Conservation (phyloP, 2,113 vertebrate genomes). For the Cryptotis parvus region DNA sequence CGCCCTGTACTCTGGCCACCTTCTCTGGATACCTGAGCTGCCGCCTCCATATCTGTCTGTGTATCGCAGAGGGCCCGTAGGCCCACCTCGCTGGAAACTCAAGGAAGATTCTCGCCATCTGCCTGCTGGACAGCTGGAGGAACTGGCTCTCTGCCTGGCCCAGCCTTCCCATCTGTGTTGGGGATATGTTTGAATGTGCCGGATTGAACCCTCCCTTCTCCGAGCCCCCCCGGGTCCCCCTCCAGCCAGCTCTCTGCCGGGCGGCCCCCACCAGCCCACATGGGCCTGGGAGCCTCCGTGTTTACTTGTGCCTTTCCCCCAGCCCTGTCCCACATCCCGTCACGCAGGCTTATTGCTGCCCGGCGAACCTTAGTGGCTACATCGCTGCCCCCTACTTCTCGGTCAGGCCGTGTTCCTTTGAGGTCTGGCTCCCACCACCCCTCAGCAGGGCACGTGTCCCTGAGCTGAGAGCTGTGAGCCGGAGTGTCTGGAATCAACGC, state of each 20-base stretch:
- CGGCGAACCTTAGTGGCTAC: conserved; percentile 77
- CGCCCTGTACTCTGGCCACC: conserved; percentile 80
- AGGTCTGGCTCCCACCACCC: background rate
- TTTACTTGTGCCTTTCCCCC: conserved; percentile 88
- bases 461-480: background rate
- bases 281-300: conserved; percentile 79
- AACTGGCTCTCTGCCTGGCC: conserved; percentile 80
- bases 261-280: conserved; percentile 65
- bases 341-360: conserved; percentile 80
- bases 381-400: conserved; percentile 47
- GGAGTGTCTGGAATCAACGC: background rate
- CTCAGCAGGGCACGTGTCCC: background rate
- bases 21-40: conserved; percentile 52
- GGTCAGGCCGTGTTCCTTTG: background rate
- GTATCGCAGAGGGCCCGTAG: conserved; percentile 53
- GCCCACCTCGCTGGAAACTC: conserved; percentile 62
- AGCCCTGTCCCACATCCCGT: conserved; percentile 77
- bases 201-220: conserved; percentile 79
- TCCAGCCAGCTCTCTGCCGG: conserved; percentile 81
- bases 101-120: conserved; percentile 85
- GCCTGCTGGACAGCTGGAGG: conserved; percentile 83
- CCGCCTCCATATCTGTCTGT: conserved; percentile 67
- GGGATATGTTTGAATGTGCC: conserved; percentile 81
- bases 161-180: conserved; percentile 80
- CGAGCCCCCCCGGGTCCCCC: conserved; percentile 50